Percentiles rank a stretch among this genome's conserved stretches.
These are phyloP conservation scores for Babylonia areolata DNA, from an alignment of 1,140 invertebrate genomes.

Conservation along the genomic window DNA sequence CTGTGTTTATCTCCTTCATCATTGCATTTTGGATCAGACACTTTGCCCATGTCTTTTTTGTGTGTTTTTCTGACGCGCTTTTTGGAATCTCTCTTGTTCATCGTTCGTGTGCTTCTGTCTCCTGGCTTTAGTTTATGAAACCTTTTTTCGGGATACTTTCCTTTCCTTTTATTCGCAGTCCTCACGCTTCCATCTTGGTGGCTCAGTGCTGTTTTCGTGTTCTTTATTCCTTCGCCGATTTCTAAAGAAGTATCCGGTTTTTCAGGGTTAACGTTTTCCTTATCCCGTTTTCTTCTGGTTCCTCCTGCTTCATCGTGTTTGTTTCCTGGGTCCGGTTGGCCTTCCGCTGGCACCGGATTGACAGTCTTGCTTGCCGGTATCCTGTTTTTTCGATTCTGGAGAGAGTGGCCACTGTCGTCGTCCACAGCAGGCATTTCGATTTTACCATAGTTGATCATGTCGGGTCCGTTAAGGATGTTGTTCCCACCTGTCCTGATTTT, in stretches of 20 bases:
- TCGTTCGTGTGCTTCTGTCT: too few relatives aligned
- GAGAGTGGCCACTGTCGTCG: too few relatives aligned
- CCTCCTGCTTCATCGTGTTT: neutral
- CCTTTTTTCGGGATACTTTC: neutral
- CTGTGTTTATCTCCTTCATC: too few relatives aligned
- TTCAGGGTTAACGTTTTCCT: neutral
- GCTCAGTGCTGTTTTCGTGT: neutral
- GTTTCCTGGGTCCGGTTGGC: neutral
- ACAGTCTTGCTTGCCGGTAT: too few relatives aligned
- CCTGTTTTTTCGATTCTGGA: too few relatives aligned
- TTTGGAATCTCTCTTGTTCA: neutral
- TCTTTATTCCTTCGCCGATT: neutral
- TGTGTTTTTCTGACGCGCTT: neutral
- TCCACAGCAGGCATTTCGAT: too few relatives aligned
- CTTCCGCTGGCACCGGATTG: neutral
- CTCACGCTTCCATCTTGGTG: neutral
- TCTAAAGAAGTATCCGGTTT: neutral
- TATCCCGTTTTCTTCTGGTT: neutral
- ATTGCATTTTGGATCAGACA: too few relatives aligned
- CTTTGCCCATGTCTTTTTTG: too few relatives aligned
- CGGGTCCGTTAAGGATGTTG: too few relatives aligned
- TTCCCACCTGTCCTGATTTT: too few relatives aligned
- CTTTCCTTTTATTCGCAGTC: neutral
- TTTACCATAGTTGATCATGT: too few relatives aligned
- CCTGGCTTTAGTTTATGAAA: too few relatives aligned